These are phyloP conservation scores for Pemphigus obesinymphae DNA, from an alignment of 1,140 invertebrate genomes.

Conservation along the genomic window DNA sequence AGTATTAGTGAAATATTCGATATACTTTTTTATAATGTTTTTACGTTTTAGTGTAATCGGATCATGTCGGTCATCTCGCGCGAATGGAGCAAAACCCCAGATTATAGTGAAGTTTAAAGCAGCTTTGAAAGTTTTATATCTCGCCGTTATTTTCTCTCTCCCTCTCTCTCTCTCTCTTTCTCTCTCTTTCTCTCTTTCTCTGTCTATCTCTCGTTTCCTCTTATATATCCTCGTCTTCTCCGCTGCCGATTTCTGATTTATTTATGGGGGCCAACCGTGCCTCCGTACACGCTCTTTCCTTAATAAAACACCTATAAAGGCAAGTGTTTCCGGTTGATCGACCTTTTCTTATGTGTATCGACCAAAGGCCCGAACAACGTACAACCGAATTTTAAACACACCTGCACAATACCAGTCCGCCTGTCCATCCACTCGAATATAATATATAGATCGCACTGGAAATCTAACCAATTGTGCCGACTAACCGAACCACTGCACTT, in stretches of 20 bases:
- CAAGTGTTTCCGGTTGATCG: conserved; percentile 12
- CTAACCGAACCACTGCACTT: background rate
- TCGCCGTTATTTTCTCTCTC: background rate
- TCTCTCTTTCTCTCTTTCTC: background rate
- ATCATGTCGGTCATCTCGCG: background rate
- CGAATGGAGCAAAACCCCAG: background rate
- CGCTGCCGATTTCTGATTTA: background rate
- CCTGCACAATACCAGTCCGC: background rate
- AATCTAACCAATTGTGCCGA: background rate
- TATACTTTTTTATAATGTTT: background rate
- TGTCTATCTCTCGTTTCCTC: background rate
- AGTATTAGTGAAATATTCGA: background rate
- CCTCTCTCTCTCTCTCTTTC: background rate
- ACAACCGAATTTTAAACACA: background rate
- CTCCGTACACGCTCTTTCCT: background rate
- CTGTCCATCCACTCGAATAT: background rate
- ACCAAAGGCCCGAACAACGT: background rate
- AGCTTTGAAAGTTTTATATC: conserved; percentile 13
- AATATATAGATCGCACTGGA: background rate
- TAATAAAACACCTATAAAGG: background rate
- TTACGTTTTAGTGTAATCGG: conserved; percentile 13
- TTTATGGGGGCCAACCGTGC: background rate
- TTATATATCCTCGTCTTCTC: background rate
- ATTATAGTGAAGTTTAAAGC: conserved; percentile 16
- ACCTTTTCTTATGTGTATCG: background rate